Evolutionary conservation across 1,140 invertebrate species (phyloP), one percentile per base, ranked within the genome.

Genomic region (Chironomus striatipennis): DNA sequence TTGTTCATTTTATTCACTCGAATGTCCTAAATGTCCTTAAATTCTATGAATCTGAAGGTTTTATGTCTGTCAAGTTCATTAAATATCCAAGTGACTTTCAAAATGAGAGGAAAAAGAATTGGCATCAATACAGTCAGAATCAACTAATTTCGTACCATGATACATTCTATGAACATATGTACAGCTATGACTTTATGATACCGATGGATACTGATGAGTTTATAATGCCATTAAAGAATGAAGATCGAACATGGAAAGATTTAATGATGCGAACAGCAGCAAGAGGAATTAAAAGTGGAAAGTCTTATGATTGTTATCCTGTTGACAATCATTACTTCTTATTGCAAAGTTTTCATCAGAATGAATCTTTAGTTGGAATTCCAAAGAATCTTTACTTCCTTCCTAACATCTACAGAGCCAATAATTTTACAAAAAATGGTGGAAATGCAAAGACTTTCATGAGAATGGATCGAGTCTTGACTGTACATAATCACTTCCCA

Each of bases 391-490:
- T 70, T 18, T 9, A 20, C 7, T 70, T 70, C 10, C 78, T 90
- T 72, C 88, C 90, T 78, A 89, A 91, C 79, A 88, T 91, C 0
- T 89, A 89, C 76, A 84, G 89, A 10, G 87, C 87, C 42, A 85
- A 84, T 76, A 90, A 90, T 79, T 90, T 89, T 79, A 91, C 89
- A 2, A 89, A 89, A 78, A 89, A 88, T 1, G 89, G 89, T 75
- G 87, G 88, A 77, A 90, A 90, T 78, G 87, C 90, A 73, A 91
- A 91, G 79, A 90, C 89, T 79, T 91, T 91, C 81, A 89, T 90
- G 78, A 89, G 90, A 78, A 86, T 89, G 0, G 87, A 90, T 76
- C 82, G 87, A 47, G 88, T 89, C 15, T 84, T 90, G 0, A 89
- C 88, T 4, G 82, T 91, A 7, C 89, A 91, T 80, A 91, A 91